Base-by-base conservation (phyloP, 2,113 vertebrate genomes). In the Hiodon tergisus region DNA sequence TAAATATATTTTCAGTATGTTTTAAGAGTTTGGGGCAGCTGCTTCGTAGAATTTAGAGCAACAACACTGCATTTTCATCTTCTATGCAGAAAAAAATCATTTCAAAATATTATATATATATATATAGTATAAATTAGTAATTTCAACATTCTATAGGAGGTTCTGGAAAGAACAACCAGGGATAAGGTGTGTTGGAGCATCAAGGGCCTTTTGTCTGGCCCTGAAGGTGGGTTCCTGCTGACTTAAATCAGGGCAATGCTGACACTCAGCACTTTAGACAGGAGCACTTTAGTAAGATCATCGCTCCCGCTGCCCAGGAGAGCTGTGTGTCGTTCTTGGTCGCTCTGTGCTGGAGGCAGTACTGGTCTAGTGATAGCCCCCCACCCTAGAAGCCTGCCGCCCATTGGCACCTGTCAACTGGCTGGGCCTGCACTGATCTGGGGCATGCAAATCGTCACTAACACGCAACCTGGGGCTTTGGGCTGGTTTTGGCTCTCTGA, bases 211-310 rank as follows among this genome's bases (percentile, higher is more conserved):
- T 31, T 31, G 31, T 31, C 31, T 31, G 31, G 31, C 31, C 31
- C 31, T 31, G 31, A 14, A 9, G 68, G 68, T 3, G 11, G 70
- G 54, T 2, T 11, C 67, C 48, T 78, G 77, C 73, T 77, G 60
- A 16, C 68, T 54, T 75, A 17, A 60, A 77, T 74, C 6, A 74
- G 60, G 67, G 63, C 54, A 62, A 66, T n/a, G 62, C 13, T 65
- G 66, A 75, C 68, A 46, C 14, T 81, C 62, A 11, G 14, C 53
- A 59, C 17, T 66, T 72, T 75, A 53, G 79, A 79, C 75, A 77
- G 74, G 68, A 77, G 66, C 75, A 55, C 67, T 78, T 77, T 72
- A 71, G 71, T 48, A 54, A 17, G 73, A 77, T 77, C 73, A 73
- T 73, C 31, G 50, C 62, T 67, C 16, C 48, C 47, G 13, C 48